Base-by-base conservation (phyloP, 2,888 invertebrate species). In the Zhuqinia jingwanae region DNA sequence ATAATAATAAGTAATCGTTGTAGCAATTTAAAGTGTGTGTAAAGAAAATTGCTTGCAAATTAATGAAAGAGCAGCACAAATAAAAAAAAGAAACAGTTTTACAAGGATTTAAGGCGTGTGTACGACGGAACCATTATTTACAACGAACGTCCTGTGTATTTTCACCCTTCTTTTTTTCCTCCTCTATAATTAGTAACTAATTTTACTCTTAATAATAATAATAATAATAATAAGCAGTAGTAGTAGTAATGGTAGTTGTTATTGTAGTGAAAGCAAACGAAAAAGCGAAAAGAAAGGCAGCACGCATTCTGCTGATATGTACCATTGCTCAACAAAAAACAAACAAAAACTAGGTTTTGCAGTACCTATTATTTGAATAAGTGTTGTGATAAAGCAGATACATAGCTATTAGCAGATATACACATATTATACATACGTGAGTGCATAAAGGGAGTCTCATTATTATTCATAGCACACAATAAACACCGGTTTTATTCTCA, bases 111-210 rank as follows among this genome's bases (percentile, higher is more conserved):
- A 8, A 70, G 70, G 45, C 70, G 70, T 70, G 70, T 70, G n/a
- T 47, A 70, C 47, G 70, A 22, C 47, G 70, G 25, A 70, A 70
- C 47, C 70, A 47, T 70, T 70, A 70, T 70, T 70, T 70, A 50
- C 70, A 70, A 27, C 25, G 47, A 11, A 50, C 45, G 45, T 25
- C 25, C 47, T 25, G 25, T 47, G 25, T 47, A 47, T 45, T 70
- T 70, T 36, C 58, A 11, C 58, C 25, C 10, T 15, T 58, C 25
- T 25, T 5, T 70, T 47, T 47, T 25, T 50, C 50, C 25, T 70
- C 47, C 70, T n/a, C 70, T 25, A 47, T 70, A 70, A 70, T 70
- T 70, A 70, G 70, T 45, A 70, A 47, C 70, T 70, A 70, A 47
- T 70, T 70, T 70, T 15, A 25, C 47, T 70, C 27, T 47, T 70